Evolutionary conservation across 2,888 invertebrate species (phyloP).

Genomic region (Tipula helvola): DNA sequence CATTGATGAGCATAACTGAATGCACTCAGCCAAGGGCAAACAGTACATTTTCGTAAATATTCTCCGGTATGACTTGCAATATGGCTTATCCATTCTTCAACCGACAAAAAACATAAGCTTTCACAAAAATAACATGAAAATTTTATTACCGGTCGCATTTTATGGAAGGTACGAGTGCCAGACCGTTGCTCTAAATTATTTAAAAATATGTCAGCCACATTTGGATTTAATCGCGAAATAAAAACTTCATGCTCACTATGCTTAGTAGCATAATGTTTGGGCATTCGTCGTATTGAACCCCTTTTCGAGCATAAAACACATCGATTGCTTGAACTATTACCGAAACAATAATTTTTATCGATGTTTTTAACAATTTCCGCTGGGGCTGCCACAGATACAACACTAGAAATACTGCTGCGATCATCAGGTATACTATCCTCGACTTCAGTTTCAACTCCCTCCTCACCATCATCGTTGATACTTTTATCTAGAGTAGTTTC

Average conservation of each 20-base stretch:
- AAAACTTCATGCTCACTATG: constrained; percentile 54
- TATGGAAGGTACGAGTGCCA: neutral
- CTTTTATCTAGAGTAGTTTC: neutral
- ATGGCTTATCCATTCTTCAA: constrained; percentile 44
- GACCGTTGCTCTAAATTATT: neutral
- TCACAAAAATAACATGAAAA: constrained; percentile 28
- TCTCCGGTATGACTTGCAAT: constrained; percentile 68
- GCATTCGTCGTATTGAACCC: constrained; percentile 32
- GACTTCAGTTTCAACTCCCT: constrained; percentile 9
- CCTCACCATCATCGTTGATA: constrained; percentile 10
- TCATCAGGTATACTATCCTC: constrained; percentile 12
- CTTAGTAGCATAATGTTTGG: constrained; percentile 46
- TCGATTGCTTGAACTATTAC: constrained; percentile 21
- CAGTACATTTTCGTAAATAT: constrained; percentile 50
- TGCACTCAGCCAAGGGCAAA: constrained; percentile 35
- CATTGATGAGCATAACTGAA: constrained; percentile 13
- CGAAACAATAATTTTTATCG: constrained; percentile 18
- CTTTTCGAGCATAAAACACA: constrained; percentile 19
- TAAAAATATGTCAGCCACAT: constrained; percentile 12
- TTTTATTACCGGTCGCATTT: constrained; percentile 6
- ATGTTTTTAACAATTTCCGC: neutral
- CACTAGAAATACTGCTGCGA: neutral
- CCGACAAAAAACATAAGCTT: constrained; percentile 18
- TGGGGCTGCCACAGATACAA: neutral
- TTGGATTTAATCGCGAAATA: constrained; percentile 44